Percentiles rank a stretch among this genome's conserved stretches.
Conservation (phyloP, 1,140 invertebrate species). For the Phymastichus coffea region DNA sequence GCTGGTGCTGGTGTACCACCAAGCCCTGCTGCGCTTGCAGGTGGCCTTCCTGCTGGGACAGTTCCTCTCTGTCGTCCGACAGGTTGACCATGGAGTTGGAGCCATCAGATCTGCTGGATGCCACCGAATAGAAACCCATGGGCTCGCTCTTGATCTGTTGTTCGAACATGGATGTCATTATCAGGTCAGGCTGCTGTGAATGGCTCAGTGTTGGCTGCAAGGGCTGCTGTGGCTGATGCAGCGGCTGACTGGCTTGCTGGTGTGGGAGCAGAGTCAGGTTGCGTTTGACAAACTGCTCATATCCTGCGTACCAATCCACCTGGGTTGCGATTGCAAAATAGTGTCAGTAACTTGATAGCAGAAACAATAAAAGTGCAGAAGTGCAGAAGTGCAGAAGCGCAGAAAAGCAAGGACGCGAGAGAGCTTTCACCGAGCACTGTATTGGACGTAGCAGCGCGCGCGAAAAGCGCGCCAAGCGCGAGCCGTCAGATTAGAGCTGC, state of each 20-base stretch:
- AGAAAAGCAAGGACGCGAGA: background rate
- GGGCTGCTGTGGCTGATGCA: conserved; percentile 26
- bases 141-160: conserved; percentile 69
- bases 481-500: conserved; percentile 37
- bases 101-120: conserved; percentile 53
- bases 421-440: background rate
- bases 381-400: background rate
- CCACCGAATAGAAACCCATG: conserved; percentile 61
- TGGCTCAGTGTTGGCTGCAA: conserved; percentile 19
- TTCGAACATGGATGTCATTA: conserved; percentile 64
- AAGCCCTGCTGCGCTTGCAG: conserved; percentile 53
- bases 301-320: conserved; percentile 60
- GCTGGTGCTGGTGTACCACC: conserved; percentile 44
- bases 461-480: conserved; percentile 27
- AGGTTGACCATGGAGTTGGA: conserved; percentile 54
- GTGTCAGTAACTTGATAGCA: background rate
- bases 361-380: background rate
- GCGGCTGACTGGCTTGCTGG: conserved; percentile 42
- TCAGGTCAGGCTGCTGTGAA: conserved; percentile 25
- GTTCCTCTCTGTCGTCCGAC: conserved; percentile 51
- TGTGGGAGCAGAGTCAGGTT: conserved; percentile 59
- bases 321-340: conserved; percentile 27
- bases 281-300: conserved; percentile 60
- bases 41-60: conserved; percentile 57
- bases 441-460: background rate